These are phyloP conservation scores for Cotesia chilonis DNA, from an alignment of 1,140 invertebrate species.

Conservation along the genomic window DNA sequence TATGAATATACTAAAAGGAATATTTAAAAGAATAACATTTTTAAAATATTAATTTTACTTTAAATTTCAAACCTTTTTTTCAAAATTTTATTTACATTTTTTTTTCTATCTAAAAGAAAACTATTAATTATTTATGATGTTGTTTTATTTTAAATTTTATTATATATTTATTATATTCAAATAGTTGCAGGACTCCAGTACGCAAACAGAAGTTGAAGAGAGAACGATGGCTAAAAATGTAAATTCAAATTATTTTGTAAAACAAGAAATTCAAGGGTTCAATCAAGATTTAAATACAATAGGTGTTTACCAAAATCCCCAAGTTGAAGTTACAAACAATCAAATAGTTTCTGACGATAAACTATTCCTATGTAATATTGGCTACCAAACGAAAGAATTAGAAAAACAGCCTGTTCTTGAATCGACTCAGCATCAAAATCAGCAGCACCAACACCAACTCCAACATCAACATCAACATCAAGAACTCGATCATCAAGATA, in stretches of 20 bases:
- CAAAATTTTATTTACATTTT: too few species aligned
- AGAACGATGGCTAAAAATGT: slow-evolving; percentile 50
- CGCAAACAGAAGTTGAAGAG: slow-evolving; percentile 56
- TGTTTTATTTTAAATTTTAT: too few species aligned
- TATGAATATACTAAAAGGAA: not conserved
- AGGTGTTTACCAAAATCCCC: slow-evolving; percentile 31
- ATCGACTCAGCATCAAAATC: slow-evolving; percentile 10
- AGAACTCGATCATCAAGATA: not conserved
- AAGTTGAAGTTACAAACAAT: slow-evolving; percentile 14
- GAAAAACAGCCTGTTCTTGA: slow-evolving; percentile 37
- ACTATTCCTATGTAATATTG: slow-evolving; percentile 59
- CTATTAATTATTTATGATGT: too few species aligned
- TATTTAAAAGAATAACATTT: too few species aligned
- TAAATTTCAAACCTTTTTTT: too few species aligned
- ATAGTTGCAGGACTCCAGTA: slow-evolving; percentile 52
- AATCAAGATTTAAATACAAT: slow-evolving; percentile 42
- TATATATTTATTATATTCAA: not conserved
- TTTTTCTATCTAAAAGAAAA: too few species aligned
- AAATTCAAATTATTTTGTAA: slow-evolving; percentile 54
- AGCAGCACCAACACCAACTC: not conserved
- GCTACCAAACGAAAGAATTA: slow-evolving; percentile 44
- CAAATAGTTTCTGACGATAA: slow-evolving; percentile 53
- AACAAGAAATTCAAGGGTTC: slow-evolving; percentile 50
- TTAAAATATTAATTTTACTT: too few species aligned
- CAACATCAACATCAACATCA: not conserved